Conservation (phyloP, 2,113 vertebrate species). For the Bothrops jararaca region DNA sequence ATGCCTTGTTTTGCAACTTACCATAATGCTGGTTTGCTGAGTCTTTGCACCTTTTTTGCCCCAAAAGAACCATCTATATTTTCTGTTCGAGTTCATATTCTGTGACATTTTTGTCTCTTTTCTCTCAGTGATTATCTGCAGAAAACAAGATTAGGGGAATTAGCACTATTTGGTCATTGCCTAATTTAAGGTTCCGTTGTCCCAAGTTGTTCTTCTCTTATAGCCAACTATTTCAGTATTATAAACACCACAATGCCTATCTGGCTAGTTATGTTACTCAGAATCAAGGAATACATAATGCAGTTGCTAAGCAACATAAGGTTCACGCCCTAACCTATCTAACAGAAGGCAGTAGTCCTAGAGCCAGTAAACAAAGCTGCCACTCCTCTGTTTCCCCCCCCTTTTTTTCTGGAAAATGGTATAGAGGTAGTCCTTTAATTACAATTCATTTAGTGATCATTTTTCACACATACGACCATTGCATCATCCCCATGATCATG, state of each 20-base stretch:
- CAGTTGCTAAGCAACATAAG: background rate
- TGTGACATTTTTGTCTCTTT: conserved; percentile 1
- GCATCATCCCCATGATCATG: background rate
- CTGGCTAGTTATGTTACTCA: background rate
- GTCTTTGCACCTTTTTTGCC: background rate
- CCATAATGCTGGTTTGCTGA: background rate
- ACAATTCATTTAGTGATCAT: background rate
- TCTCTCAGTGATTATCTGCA: background rate
- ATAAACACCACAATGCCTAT: background rate
- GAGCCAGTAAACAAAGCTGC: background rate
- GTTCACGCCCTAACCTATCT: background rate
- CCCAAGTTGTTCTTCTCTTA: background rate
- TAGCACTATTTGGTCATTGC: background rate
- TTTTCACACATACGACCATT: background rate
- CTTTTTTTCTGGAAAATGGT: background rate
- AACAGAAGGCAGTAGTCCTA: background rate
- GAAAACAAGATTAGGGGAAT: background rate
- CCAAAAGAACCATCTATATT: conserved; percentile 1
- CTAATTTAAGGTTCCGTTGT: background rate
- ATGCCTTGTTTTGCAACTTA: background rate
- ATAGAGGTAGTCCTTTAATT: background rate
- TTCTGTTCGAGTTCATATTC: background rate
- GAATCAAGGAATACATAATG: background rate
- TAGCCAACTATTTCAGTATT: background rate
- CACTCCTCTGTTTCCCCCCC: background rate